phyloP scores from a whole-genome alignment of 2,797 vertebrate species.

The Phoxinus dragarum region DNA sequence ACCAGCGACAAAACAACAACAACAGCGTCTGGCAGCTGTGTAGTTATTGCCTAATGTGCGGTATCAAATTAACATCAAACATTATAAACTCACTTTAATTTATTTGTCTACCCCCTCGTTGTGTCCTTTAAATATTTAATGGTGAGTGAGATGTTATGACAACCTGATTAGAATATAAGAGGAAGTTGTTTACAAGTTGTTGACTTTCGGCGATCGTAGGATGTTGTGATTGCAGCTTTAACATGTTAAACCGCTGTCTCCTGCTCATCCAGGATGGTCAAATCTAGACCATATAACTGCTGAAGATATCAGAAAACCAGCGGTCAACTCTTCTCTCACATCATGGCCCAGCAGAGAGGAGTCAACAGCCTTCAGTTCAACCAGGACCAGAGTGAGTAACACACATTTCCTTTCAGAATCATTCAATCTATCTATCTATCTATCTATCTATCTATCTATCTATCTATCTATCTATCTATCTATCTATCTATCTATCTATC shows the following conservation, averaged over 20 bases:
- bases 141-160: neutral
- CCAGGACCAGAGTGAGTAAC: constrained; percentile 81
- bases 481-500: no score
- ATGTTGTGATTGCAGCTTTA: neutral
- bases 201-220: neutral
- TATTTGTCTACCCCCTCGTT: neutral
- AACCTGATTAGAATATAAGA: neutral
- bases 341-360: constrained; percentile 87
- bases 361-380: constrained; percentile 88
- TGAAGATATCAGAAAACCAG: neutral
- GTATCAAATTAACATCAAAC: neutral
- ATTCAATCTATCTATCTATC: no score
- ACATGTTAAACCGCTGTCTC: neutral
- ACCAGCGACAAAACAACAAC: constrained; percentile 36
- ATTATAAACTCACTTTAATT: neutral
- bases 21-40: neutral
- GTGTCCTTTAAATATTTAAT: neutral
- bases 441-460: no score
- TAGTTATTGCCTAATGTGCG: constrained; percentile 22
- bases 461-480: no score
- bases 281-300: neutral
- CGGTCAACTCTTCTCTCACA: constrained; percentile 16
- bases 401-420: neutral
- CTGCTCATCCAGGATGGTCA: neutral
- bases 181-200: neutral